These are phyloP conservation scores for Bothrops jararaca DNA, from an alignment of 2,113 vertebrate genomes.

Conservation along the genomic window DNA sequence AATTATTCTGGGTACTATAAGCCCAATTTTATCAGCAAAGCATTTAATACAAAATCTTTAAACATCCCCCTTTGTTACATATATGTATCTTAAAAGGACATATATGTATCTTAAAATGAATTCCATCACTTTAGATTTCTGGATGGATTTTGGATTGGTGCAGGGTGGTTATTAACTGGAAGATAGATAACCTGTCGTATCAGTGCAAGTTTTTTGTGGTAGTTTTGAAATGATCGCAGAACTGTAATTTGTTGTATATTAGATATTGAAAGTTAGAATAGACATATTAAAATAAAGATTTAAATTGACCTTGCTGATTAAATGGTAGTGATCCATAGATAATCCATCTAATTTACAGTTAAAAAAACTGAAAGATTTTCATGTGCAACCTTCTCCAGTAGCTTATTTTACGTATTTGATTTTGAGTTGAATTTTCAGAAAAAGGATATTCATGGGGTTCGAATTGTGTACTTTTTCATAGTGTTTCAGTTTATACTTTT, in stretches of 20 bases:
- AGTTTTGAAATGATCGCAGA: neutral
- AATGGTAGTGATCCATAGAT: neutral
- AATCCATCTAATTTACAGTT: neutral
- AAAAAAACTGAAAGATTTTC: neutral
- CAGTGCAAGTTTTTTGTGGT: neutral
- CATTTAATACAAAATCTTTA: neutral
- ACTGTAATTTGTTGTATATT: neutral
- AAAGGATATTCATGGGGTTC: neutral
- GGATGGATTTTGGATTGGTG: neutral
- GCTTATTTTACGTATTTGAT: neutral
- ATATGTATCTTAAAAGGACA: neutral
- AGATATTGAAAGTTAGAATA: neutral
- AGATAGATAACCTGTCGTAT: neutral
- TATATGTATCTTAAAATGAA: neutral
- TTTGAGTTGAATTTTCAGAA: neutral
- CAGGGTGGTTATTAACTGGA: neutral
- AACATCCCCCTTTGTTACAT: neutral
- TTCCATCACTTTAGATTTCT: neutral
- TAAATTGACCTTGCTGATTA: neutral
- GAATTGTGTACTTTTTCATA: neutral
- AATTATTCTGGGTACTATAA: neutral
- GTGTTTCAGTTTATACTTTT: neutral
- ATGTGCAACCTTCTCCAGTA: neutral
- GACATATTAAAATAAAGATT: neutral
- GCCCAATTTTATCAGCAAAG: neutral